phyloP scores from a whole-genome alignment of 2,888 invertebrate genomes.

The Unio delphinus region DNA sequence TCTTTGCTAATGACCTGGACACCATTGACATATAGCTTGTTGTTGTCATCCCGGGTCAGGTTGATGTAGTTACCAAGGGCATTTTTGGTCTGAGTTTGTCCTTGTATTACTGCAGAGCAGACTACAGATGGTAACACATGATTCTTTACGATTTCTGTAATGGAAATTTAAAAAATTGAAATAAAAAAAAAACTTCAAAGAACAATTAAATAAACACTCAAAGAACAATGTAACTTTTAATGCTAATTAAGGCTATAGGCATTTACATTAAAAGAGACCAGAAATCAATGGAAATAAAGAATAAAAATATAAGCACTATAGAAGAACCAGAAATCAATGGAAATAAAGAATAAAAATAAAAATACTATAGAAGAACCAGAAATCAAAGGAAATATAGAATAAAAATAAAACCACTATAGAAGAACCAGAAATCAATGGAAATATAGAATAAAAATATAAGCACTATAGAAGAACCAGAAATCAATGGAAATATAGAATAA shows the following conservation, averaged over 20 bases:
- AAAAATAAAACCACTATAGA: no score
- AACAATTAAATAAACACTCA: neutral
- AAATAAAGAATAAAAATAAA: no score
- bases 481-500: no score
- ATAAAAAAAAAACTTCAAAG: neutral
- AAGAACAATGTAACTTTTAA: neutral
- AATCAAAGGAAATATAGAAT: no score
- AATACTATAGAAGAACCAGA: no score
- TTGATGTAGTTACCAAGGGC: constrained; percentile 74
- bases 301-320: no score
- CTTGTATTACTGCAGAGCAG: constrained; percentile 76
- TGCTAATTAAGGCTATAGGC: neutral
- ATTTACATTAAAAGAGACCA: no score
- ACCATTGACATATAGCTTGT: constrained; percentile 75
- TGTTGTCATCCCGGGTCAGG: constrained; percentile 73
- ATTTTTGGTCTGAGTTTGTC: constrained; percentile 74
- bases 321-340: no score
- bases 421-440: no score
- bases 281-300: no score
- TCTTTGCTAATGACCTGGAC: constrained; percentile 77
- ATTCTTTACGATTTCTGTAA: constrained; percentile 78
- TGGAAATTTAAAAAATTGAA: constrained; percentile 1
- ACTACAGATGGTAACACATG: constrained; percentile 80
- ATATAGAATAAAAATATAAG: no score
- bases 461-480: no score